These are phyloP conservation scores for Pterocles gutturalis DNA, from an alignment of 2,113 vertebrate genomes.

Conservation along the genomic window DNA sequence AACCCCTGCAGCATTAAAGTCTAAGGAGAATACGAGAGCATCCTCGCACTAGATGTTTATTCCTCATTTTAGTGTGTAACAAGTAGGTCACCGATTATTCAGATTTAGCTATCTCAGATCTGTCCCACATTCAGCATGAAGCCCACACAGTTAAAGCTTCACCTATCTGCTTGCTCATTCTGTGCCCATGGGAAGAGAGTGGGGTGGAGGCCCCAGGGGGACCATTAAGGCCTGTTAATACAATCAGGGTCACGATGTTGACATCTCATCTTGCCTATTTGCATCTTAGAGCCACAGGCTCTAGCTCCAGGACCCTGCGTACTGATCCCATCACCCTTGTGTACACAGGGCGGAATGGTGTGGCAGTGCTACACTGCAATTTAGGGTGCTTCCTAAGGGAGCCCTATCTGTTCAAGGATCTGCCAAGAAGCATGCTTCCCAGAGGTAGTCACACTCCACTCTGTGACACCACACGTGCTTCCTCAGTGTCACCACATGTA, in stretches of 20 bases:
- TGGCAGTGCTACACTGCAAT: background rate
- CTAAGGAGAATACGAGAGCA: background rate
- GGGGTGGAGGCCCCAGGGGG: background rate
- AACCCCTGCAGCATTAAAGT: background rate
- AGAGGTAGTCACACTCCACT: background rate
- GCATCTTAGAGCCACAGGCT: background rate
- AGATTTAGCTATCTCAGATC: background rate
- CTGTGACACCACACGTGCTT: background rate
- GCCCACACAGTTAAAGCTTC: background rate
- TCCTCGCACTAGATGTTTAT: background rate
- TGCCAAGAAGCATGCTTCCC: background rate
- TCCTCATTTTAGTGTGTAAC: background rate
- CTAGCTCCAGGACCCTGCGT: background rate
- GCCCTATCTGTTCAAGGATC: background rate
- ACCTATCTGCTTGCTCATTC: background rate
- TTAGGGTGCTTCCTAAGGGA: background rate
- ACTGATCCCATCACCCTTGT: background rate
- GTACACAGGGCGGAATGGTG: fast-evolving
- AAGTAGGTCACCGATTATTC: background rate
- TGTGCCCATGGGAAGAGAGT: background rate
- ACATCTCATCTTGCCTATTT: background rate
- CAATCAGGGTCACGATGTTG: background rate
- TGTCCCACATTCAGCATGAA: background rate
- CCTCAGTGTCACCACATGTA: background rate
- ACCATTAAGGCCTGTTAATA: background rate